A percentile compares a stretch with the other conserved stretches of the same genome.
phyloP scores from a whole-genome alignment of 2,113 vertebrate species.

The Rafetus swinhoei region DNA sequence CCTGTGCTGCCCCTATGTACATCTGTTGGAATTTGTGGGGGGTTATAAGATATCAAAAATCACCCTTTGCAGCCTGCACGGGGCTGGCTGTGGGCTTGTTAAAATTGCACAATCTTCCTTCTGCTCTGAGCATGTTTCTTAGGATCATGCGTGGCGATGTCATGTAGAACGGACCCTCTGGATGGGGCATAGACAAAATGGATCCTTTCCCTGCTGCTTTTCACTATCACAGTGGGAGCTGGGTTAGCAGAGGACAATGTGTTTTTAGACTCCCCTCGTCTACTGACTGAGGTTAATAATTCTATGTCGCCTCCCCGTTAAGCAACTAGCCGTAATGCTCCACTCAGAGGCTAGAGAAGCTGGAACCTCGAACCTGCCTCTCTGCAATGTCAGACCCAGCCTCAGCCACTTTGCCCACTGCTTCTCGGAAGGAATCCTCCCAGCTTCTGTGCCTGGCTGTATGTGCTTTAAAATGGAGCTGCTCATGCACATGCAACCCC shows the following conservation, averaged over 20 bases:
- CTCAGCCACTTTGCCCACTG: not conserved
- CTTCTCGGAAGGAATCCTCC: not conserved
- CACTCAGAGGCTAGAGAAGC: not conserved
- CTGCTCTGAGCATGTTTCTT: not conserved
- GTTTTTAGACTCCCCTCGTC: not conserved
- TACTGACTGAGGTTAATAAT: not conserved
- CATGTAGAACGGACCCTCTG: not conserved
- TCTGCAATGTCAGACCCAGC: not conserved
- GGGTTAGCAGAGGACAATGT: not conserved
- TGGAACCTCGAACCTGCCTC: not conserved
- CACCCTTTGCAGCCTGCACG: not conserved
- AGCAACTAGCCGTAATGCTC: not conserved
- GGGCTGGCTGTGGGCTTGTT: not conserved
- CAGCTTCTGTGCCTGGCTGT: not conserved
- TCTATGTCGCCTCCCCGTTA: not conserved
- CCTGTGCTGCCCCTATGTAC: not conserved
- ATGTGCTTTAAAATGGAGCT: not conserved
- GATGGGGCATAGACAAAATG: not conserved
- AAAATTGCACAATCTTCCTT: not conserved
- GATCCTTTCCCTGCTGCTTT: not conserved
- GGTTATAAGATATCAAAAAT: not conserved
- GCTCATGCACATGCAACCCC: not conserved
- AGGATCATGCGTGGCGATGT: not conserved
- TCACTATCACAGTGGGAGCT: not conserved
- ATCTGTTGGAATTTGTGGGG: not conserved